Conservation (phyloP, 2,797 vertebrate species). For the Spheniscus humboldti region DNA sequence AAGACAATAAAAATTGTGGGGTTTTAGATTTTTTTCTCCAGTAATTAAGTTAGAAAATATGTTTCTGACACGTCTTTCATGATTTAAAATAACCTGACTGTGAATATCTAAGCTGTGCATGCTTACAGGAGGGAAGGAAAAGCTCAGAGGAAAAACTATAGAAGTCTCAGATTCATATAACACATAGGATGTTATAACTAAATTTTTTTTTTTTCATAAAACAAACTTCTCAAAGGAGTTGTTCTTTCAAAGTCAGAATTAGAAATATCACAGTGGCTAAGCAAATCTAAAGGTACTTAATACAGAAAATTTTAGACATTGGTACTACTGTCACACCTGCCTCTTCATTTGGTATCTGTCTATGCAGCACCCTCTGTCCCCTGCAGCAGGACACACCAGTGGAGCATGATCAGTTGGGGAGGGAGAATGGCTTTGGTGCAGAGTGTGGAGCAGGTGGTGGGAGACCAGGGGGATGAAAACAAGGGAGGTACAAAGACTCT, state of each 20-base stretch:
- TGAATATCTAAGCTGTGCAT: background rate
- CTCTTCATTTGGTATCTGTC: background rate
- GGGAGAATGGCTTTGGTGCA: background rate
- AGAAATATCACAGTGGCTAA: background rate
- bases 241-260: background rate
- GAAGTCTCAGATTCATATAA: background rate
- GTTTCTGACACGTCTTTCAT: background rate
- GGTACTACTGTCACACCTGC: accelerated
- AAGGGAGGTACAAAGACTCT: background rate
- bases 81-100: background rate
- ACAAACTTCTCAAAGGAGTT: accelerated
- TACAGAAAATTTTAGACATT: background rate
- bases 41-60: background rate
- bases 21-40: background rate
- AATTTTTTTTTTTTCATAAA: background rate
- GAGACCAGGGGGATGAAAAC: background rate
- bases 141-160: background rate
- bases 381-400: no score
- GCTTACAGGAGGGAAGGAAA: accelerated
- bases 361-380: background rate
- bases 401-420: background rate
- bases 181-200: background rate
- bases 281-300: background rate
- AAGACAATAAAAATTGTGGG: background rate
- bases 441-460: background rate